These are phyloP conservation scores for Pachyseris speciosa DNA, from an alignment of 64 coral and sea anemone genomes.

Conservation along the genomic window DNA sequence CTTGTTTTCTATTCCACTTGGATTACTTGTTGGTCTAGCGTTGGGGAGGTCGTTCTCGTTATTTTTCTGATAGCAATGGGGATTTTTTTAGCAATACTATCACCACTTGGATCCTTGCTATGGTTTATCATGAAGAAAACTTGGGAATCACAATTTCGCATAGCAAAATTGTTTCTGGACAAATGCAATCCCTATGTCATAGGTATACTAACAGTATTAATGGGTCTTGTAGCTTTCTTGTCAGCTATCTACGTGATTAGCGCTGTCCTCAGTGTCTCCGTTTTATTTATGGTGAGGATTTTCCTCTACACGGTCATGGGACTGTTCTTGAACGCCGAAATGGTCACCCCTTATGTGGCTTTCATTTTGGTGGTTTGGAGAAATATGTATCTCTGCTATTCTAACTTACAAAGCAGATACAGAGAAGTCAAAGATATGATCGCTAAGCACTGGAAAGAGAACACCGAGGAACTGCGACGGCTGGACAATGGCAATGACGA, in stretches of 20 bases:
- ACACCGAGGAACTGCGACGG: background rate
- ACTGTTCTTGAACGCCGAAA: background rate
- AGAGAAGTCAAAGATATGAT: background rate
- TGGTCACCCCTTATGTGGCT: background rate
- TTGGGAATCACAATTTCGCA: no score
- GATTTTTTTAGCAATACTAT: background rate
- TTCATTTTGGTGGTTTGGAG: background rate
- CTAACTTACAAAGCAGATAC: slow-evolving; percentile 4
- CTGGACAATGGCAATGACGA: background rate
- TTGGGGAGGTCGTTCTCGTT: background rate
- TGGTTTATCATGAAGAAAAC: no score
- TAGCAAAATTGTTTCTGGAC: no score
- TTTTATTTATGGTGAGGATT: background rate
- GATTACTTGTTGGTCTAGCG: background rate
- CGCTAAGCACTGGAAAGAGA: background rate
- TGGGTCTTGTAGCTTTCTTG: background rate
- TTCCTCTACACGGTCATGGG: background rate
- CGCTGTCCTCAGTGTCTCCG: background rate
- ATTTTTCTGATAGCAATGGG: background rate
- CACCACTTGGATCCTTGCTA: background rate
- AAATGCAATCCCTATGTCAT: no score
- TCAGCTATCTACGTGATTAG: background rate
- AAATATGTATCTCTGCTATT: background rate
- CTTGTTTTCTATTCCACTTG: background rate
- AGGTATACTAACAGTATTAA: no score